Base-by-base conservation (phyloP, 1,140 invertebrate genomes). In the Penaeus japonicus region DNA sequence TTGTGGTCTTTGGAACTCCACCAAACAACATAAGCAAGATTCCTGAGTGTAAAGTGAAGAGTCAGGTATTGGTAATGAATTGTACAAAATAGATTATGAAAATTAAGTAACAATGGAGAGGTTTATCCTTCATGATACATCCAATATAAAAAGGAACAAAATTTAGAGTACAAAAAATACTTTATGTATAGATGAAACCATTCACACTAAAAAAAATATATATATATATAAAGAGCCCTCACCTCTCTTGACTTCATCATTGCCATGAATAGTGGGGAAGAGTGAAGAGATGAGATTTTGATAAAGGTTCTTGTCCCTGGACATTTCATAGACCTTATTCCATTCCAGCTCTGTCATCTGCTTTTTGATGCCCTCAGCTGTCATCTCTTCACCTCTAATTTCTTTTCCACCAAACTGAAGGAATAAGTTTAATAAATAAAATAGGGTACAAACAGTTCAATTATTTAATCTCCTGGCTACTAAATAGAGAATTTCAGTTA, bases 261-360 rank as follows among this genome's bases (percentile, higher is more conserved):
- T 99, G 73, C 99, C 99, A 92, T 99, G 98, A 92, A 99, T 97
- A 20, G 98, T 97, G 0, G 99, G 98, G 92, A 99, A 99, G 12
- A 99, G 93, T 92, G 97, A 98, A 32, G 95, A 94, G 24, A 97
- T 97, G 17, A 99, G 93, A 93, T 99, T 99, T 55, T 96, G 94
- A 92, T 98, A 99, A 0, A 99, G 93, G 93, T 98, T 97, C 90
- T 96, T 96, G 92, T 99, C 99, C 87, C 96, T 94, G 73, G 96
- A 98, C 99, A 99, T 99, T 91, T 98, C 96, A 91, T 98, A 99
- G 78, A 99, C 96, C 93, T 96, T 97, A 90, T 98, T 96, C 97
- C 98, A 99, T 92, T 99, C 98, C 30, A 95, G 95, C 88, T 98
- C 96, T 0, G 96, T 96, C 97, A 99, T 98, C 92, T 98, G 97